A percentile compares a stretch with the other conserved stretches of the same genome.
Conservation (phyloP, 2,113 vertebrate genomes). For the Cynopterus brachyotis region DNA sequence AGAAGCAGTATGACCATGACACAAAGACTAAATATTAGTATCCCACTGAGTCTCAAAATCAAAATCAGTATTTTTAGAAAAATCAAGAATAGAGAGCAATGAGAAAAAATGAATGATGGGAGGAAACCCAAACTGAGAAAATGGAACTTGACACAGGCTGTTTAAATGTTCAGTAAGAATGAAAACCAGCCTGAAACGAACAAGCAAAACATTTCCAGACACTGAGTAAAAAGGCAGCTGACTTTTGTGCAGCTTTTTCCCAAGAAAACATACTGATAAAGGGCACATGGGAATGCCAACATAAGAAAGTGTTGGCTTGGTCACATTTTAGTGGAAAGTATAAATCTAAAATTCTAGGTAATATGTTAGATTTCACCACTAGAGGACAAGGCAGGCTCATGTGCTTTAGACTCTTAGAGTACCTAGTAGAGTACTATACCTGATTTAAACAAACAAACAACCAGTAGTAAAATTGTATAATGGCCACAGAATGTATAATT, state of each 20-base stretch:
- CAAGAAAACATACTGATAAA: background rate
- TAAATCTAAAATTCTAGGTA: background rate
- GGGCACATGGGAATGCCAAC: rapidly evolving
- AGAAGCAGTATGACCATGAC: background rate
- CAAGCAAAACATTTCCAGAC: background rate
- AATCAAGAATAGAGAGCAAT: background rate
- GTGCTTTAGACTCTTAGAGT: background rate
- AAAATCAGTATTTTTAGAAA: background rate
- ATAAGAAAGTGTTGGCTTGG: background rate
- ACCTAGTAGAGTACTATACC: background rate
- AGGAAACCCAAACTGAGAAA: background rate
- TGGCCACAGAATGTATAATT: background rate
- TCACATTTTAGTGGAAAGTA: background rate
- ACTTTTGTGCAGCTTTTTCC: background rate
- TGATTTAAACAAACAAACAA: background rate
- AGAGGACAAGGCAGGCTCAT: background rate
- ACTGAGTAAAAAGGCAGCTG: background rate
- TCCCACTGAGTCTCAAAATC: background rate
- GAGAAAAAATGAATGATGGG: background rate
- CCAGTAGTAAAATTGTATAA: background rate
- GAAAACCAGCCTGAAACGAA: background rate
- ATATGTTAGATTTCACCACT: background rate
- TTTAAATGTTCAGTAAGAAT: background rate
- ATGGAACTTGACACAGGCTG: background rate
- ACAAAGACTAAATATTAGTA: background rate